phyloP scores from a whole-genome alignment of 2,888 invertebrate species.

The Aphodius sticticus region DNA sequence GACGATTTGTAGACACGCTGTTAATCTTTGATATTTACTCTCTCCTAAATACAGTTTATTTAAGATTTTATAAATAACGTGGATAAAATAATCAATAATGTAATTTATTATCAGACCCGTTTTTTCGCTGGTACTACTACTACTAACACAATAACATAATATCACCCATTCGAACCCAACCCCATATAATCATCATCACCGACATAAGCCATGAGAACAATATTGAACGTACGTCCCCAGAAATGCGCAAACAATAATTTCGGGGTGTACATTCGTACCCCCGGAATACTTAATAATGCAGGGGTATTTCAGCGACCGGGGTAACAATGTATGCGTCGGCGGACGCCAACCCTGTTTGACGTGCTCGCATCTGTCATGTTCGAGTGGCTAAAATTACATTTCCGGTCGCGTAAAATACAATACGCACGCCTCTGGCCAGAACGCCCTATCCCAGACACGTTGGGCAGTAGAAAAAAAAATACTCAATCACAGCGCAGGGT shows the following conservation, averaged over 20 bases:
- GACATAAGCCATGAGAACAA: neutral
- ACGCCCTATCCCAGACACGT: neutral
- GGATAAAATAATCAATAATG: no score
- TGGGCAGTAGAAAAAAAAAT: neutral
- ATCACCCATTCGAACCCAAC: neutral
- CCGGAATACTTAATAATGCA: neutral
- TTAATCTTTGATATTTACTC: no score
- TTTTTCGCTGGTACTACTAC: no score
- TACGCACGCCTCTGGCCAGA: neutral
- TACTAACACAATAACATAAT: no score
- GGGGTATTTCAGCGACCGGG: neutral
- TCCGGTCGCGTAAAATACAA: neutral
- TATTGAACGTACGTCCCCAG: neutral
- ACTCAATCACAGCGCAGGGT: neutral
- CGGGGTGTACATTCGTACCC: neutral
- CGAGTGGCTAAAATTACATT: slow-evolving; percentile 4
- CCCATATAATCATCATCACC: neutral
- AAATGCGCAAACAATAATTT: neutral
- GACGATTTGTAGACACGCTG: no score
- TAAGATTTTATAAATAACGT: no score
- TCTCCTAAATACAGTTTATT: no score
- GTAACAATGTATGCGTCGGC: neutral
- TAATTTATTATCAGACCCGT: no score
- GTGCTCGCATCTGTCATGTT: slow-evolving; percentile 4
- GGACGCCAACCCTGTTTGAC: neutral